Evolutionary conservation across 1,140 invertebrate species (phyloP).

Genomic region (Drosophila equinoxialis): DNA sequence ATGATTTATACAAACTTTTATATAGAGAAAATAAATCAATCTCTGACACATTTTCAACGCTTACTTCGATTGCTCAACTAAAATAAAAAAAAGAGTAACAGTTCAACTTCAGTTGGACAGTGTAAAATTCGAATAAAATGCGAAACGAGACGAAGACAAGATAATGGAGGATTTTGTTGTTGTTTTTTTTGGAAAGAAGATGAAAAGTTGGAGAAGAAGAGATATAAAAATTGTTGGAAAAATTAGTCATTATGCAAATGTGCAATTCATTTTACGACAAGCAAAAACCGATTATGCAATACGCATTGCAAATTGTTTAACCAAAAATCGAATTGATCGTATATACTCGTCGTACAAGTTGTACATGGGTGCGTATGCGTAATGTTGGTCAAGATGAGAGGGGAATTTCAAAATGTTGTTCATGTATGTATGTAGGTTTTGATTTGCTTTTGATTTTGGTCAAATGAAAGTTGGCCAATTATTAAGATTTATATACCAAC

Average conservation of each 20-base stretch:
- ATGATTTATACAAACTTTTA: constrained; percentile 1
- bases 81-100: neutral
- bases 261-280: constrained; percentile 66
- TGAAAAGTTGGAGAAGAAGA: neutral
- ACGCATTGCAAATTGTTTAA: constrained; percentile 12
- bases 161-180: constrained; percentile 14
- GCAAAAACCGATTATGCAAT: constrained; percentile 66
- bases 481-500: constrained; percentile 5
- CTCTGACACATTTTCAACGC: neutral
- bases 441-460: constrained; percentile 11
- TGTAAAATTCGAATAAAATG: constrained; percentile 33
- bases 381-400: constrained; percentile 57
- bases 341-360: constrained; percentile 9
- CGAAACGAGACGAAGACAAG: constrained; percentile 31
- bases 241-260: constrained; percentile 78
- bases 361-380: constrained; percentile 67
- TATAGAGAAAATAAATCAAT: neutral
- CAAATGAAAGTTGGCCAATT: constrained; percentile 45
- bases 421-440: constrained; percentile 36
- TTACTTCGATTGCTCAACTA: constrained; percentile 2
- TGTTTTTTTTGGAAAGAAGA: constrained; percentile 8
- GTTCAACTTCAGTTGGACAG: constrained; percentile 41
- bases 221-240: constrained; percentile 45
- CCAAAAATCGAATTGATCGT: neutral
- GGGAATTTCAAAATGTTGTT: constrained; percentile 37